Base-by-base conservation (phyloP, 1,140 invertebrate species). In the Camponotus vicinus region DNA sequence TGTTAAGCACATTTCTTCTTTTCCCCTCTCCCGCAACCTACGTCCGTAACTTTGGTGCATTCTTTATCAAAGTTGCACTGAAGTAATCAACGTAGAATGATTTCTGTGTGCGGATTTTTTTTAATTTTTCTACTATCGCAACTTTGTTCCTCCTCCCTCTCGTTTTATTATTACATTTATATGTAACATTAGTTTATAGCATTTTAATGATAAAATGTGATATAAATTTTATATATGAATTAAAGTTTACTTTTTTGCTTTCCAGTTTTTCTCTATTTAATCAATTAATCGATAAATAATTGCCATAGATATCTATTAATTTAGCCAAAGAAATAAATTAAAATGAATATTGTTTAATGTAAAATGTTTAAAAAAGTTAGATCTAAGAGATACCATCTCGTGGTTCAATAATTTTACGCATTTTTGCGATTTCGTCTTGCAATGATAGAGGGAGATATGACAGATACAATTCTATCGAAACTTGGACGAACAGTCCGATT, bases 11-110 rank as follows among this genome's bases (percentile, higher is more conserved):
- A 11, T 40, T 21, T 21, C 18, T 34, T n/a, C 52, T n/a, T 15
- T 7, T 32, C 27, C 13, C 8, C 3, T 6, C 9, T 8, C 3
- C 18, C 27, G 3, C 42, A 55, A 11, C 6, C 15, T 63, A 27
- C 63, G 45, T 15, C 34, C 55, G 64, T 18, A 80, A 70, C 78
- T 80, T 70, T 18, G 66, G 64, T 69, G 66, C 49, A 80, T 80
- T 80, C 49, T 80, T 70, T 70, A 42, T 70, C 49, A 32, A 70
- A 80, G 66, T 80, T 79, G 21, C 52, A 42, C 11, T 21, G 9
- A 15, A 70, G 49, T 52, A 18, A 18, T 18, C 15, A 5, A 18
- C 18, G n/a, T 2, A 18, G 64, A 42, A 21, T 70, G 70, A 70
- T 57, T 21, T n/a, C 57, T 45, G n/a, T 45, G 21, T 21, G 66